These are phyloP conservation scores for Python bivittatus DNA, from an alignment of 2,113 vertebrate genomes.

Conservation along the genomic window DNA sequence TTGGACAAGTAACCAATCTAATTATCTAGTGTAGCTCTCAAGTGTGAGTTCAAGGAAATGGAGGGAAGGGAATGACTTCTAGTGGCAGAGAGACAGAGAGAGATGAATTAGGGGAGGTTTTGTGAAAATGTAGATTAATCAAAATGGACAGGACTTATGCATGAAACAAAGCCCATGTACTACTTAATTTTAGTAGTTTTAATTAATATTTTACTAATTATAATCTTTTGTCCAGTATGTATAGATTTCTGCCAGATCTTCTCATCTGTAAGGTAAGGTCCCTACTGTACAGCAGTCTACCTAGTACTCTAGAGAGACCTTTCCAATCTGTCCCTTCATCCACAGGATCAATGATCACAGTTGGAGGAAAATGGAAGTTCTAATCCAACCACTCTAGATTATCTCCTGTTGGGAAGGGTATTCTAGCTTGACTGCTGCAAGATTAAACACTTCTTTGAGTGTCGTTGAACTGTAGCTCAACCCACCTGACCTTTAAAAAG, in stretches of 20 bases:
- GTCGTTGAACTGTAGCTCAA: no score
- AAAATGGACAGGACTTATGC: background rate
- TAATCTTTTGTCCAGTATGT: background rate
- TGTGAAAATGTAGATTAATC: background rate
- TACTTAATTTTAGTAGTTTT: background rate
- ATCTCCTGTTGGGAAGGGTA: background rate
- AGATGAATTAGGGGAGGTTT: background rate
- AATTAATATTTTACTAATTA: background rate
- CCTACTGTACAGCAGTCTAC: background rate
- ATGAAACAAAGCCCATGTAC: background rate
- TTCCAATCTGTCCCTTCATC: background rate
- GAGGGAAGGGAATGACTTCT: background rate
- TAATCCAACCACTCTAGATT: background rate
- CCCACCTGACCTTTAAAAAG: background rate
- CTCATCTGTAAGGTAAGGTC: background rate
- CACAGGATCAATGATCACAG: background rate
- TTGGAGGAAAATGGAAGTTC: background rate
- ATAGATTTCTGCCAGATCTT: background rate
- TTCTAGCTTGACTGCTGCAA: background rate
- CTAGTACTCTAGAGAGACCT: background rate
- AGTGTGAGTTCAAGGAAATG: background rate
- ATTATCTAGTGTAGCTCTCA: background rate
- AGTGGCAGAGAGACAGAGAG: background rate
- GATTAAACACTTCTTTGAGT: background rate
- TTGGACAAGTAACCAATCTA: background rate